These are phyloP conservation scores for Menura novaehollandiae DNA, from an alignment of 2,113 vertebrate species.

Conservation along the genomic window DNA sequence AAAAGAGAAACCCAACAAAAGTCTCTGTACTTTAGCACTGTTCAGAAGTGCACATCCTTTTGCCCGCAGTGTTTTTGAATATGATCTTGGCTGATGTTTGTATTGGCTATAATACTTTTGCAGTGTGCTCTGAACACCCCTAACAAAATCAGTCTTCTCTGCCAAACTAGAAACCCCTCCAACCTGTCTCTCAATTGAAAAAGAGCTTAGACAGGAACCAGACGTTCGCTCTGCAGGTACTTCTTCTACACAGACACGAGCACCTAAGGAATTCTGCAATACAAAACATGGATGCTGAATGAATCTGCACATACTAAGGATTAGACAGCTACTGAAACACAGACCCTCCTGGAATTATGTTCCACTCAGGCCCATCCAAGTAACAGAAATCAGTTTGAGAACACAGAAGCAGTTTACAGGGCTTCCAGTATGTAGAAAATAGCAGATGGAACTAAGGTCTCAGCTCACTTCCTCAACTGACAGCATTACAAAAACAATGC, in stretches of 20 bases:
- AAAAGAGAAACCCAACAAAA: neutral
- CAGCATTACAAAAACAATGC: neutral
- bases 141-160: neutral
- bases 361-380: neutral
- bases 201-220: slow-evolving; percentile 47
- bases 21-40: neutral
- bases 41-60: neutral
- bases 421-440: neutral
- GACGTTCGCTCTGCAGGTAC: neutral
- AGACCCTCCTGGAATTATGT: neutral
- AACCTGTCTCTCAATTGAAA: slow-evolving; percentile 40
- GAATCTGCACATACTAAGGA: slow-evolving; percentile 3
- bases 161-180: neutral
- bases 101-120: neutral
- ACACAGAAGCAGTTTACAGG: neutral
- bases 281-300: slow-evolving; percentile 39
- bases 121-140: neutral
- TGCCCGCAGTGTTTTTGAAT: neutral
- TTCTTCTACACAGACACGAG: slow-evolving; percentile 31
- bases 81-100: neutral
- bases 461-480: neutral
- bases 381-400: neutral
- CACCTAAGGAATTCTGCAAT: slow-evolving; percentile 54
- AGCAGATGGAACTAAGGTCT: neutral
- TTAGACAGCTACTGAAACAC: neutral